Evolutionary conservation across 2,888 invertebrate genomes (phyloP).

Genomic region (Drosophila barbarae): DNA sequence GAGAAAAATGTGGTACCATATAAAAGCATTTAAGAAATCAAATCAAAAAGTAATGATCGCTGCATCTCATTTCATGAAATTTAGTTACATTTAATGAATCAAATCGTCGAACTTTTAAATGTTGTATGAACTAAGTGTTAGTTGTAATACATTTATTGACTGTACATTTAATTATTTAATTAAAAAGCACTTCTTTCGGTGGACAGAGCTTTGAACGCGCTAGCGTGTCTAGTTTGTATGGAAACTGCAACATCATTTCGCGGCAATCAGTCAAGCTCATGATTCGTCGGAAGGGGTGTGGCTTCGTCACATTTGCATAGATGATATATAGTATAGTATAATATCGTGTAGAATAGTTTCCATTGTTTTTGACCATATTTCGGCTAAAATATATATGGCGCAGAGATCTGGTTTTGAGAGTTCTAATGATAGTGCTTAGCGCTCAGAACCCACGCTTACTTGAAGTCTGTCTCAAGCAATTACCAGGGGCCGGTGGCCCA

Average conservation of each 20-base stretch:
- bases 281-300: slow-evolving; percentile 4
- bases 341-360: no score
- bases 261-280: slow-evolving; percentile 10
- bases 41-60: no score
- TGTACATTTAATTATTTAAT: no score
- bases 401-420: slow-evolving; percentile 3
- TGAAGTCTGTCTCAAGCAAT: background rate
- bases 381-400: background rate
- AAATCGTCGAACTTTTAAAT: no score
- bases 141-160: no score
- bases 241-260: slow-evolving; percentile 17
- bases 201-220: background rate
- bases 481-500: background rate
- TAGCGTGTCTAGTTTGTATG: slow-evolving; percentile 23
- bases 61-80: background rate
- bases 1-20: background rate
- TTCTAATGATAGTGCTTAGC: background rate
- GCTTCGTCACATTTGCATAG: slow-evolving; percentile 12
- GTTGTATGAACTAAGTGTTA: no score
- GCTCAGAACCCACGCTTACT: background rate
- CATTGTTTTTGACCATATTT: slow-evolving; percentile 9
- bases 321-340: background rate
- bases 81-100: background rate
- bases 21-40: background rate
- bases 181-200: background rate